These are phyloP conservation scores for Romanogobio albipinnatus DNA, from an alignment of 2,113 vertebrate species.

Conservation along the genomic window DNA sequence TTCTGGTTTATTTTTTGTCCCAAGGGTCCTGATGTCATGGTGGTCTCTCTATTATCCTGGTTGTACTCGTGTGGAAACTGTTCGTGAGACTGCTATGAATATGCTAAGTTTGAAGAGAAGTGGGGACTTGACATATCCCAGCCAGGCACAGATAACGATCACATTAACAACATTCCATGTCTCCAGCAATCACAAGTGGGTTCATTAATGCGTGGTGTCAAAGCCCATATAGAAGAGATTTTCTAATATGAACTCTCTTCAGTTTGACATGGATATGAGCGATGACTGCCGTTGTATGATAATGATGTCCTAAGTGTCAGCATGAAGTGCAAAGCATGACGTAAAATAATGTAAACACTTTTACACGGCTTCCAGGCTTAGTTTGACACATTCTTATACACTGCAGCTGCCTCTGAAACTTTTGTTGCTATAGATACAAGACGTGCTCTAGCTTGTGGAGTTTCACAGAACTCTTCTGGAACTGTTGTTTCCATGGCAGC, in stretches of 20 bases:
- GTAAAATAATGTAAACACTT: neutral
- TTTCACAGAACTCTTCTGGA: constrained; percentile 40
- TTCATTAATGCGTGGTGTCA: neutral
- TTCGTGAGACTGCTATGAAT: neutral
- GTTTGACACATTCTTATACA: constrained; percentile 24
- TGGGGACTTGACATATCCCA: neutral
- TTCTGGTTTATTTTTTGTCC: neutral
- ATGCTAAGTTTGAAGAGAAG: neutral
- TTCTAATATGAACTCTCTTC: neutral
- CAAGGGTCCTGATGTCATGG: neutral
- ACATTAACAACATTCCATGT: constrained; percentile 5
- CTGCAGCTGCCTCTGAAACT: constrained; percentile 34
- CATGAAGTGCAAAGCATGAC: neutral
- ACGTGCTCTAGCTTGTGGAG: constrained; percentile 7
- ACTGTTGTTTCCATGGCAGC: constrained; percentile 59
- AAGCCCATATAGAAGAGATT: neutral
- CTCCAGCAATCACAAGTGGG: neutral
- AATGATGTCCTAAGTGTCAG: neutral
- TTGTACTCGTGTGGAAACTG: neutral
- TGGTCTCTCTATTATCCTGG: neutral
- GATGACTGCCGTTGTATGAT: neutral
- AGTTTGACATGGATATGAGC: neutral
- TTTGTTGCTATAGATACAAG: constrained; percentile 55
- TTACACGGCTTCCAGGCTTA: neutral
- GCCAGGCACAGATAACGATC: constrained; percentile 16